Conservation (phyloP, 2,888 invertebrate genomes). For the Scotopteryx bipunctaria region DNA sequence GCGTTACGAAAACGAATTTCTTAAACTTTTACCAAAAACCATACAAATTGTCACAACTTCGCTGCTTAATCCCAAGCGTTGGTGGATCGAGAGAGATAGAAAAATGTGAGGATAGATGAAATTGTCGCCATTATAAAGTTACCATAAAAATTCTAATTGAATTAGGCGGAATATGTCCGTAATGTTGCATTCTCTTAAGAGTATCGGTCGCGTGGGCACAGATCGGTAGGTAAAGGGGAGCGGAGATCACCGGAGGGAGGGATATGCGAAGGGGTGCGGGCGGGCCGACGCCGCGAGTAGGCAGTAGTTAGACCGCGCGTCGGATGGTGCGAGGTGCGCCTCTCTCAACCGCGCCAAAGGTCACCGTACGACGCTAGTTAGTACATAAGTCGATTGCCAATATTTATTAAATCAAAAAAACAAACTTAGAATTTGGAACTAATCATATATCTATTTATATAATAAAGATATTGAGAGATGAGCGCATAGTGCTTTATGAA, state of each 20-base stretch:
- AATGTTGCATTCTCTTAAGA: conserved; percentile 23
- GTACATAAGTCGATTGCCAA: conserved; percentile 78
- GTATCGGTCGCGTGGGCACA: conserved; percentile 70
- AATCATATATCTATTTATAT: conserved; percentile 82
- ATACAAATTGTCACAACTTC: background rate
- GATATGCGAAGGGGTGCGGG: conserved; percentile 46
- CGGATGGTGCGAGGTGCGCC: conserved; percentile 48
- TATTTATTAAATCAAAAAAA: conserved; percentile 75
- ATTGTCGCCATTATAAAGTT: background rate
- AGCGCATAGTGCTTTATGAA: conserved; percentile 83
- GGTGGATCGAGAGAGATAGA: background rate
- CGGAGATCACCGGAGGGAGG: no score
- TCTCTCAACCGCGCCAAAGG: conserved; percentile 26
- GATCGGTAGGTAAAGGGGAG: no score
- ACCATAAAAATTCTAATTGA: background rate
- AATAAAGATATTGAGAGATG: conserved; percentile 78
- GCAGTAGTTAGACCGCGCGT: conserved; percentile 53
- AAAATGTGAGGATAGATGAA: background rate
- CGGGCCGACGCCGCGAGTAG: conserved; percentile 45
- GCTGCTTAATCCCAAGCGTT: conserved; percentile 3
- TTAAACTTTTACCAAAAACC: conserved; percentile 55
- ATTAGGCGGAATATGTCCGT: background rate
- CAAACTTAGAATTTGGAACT: conserved; percentile 77
- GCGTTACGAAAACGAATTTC: conserved; percentile 76
- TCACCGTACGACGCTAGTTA: conserved; percentile 66